phyloP scores from a whole-genome alignment of 1,140 invertebrate genomes.

The Bombus sibiricus region DNA sequence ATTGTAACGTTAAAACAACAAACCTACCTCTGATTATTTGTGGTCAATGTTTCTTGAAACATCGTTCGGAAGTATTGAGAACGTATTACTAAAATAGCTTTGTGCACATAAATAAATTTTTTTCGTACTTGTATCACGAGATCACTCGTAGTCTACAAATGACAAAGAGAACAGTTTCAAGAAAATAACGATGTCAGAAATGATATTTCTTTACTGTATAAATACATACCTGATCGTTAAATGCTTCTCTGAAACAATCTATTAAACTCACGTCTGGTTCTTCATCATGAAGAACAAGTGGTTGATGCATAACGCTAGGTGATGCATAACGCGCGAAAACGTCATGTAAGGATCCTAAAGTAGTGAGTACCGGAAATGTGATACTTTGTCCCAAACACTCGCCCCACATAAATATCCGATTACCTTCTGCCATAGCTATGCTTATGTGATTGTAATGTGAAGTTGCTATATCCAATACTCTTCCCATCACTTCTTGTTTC shows the following conservation, averaged over 20 bases:
- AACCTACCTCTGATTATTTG: constrained; percentile 85
- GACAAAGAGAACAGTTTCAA: constrained; percentile 2
- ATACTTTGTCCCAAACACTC: constrained; percentile 86
- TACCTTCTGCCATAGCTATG: constrained; percentile 85
- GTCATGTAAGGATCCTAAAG: constrained; percentile 85
- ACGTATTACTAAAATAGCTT: constrained; percentile 85
- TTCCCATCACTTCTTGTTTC: constrained; percentile 74
- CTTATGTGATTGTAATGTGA: constrained; percentile 86
- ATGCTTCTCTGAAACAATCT: constrained; percentile 83
- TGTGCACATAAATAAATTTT: constrained; percentile 86
- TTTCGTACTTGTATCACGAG: constrained; percentile 86
- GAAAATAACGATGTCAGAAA: background rate
- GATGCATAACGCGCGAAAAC: constrained; percentile 86
- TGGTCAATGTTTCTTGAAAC: constrained; percentile 87
- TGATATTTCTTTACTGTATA: background rate
- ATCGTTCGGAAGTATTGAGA: constrained; percentile 87
- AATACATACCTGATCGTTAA: constrained; percentile 85
- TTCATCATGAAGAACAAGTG: constrained; percentile 83
- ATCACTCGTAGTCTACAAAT: constrained; percentile 85
- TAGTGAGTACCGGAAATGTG: constrained; percentile 83
- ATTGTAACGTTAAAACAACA: background rate
- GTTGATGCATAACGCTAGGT: constrained; percentile 86
- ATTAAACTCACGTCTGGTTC: constrained; percentile 77
- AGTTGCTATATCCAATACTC: constrained; percentile 86
- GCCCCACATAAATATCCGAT: constrained; percentile 88